Percentiles rank a stretch among this genome's conserved stretches.
phyloP scores from a whole-genome alignment of 2,797 vertebrate species.

The Squalus acanthias region DNA sequence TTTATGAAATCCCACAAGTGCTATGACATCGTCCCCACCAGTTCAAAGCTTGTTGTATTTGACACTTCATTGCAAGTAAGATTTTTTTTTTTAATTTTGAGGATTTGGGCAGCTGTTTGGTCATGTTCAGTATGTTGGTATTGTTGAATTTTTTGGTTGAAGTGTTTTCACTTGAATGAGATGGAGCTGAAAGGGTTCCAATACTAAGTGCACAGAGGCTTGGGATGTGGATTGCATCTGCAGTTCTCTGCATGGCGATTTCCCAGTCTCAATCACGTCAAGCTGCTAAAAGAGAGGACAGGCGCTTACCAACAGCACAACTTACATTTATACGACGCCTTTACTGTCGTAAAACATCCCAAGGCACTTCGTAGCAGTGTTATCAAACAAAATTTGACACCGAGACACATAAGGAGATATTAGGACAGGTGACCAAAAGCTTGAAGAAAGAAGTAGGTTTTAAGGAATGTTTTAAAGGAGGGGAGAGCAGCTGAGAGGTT shows the following conservation, averaged over 20 bases:
- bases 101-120: not conserved
- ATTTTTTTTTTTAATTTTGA: slow-evolving; percentile 38
- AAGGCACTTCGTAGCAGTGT: not conserved
- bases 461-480: not conserved
- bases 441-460: not conserved
- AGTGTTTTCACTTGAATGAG: not conserved
- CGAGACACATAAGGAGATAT: not conserved
- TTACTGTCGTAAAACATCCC: not conserved
- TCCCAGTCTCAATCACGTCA: not conserved
- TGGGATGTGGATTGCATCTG: not conserved
- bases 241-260: too few relatives aligned
- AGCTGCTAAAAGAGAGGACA: not conserved
- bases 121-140: not conserved
- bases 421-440: not conserved
- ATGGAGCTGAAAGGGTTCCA: not conserved
- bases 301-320: not conserved
- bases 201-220: not conserved
- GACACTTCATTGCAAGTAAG: slow-evolving; percentile 92
- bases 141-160: not conserved
- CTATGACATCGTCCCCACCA: slow-evolving; percentile 92
- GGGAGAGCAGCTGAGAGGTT: not conserved
- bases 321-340: not conserved
- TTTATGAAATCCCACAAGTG: slow-evolving; percentile 97
- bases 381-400: not conserved
- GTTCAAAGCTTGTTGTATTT: slow-evolving; percentile 93